Evolutionary conservation across 2,888 invertebrate genomes (phyloP).

Genomic region (Malacosoma neustria): DNA sequence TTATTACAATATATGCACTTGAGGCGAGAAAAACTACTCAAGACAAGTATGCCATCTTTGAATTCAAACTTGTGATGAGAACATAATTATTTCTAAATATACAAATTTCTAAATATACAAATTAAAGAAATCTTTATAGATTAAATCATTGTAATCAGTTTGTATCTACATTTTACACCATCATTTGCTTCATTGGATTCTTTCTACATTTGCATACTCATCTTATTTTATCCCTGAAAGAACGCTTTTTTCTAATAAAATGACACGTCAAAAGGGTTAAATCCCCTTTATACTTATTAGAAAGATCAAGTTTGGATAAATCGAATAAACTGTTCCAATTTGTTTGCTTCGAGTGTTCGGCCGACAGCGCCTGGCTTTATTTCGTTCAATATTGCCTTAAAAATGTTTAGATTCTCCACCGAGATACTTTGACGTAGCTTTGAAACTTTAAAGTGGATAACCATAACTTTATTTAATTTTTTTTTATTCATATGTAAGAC

Average conservation of each 20-base stretch:
- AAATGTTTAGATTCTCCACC: constrained; percentile 6
- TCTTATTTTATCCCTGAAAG: background rate
- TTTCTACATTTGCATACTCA: background rate
- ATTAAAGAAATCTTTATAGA: no score
- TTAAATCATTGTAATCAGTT: no score
- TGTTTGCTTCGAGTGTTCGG: constrained; percentile 33
- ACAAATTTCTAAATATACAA: no score
- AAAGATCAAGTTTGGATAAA: constrained; percentile 28
- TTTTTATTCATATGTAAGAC: no score
- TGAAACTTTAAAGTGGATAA: background rate
- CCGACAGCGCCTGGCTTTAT: constrained; percentile 31
- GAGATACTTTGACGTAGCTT: background rate
- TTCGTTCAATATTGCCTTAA: constrained; percentile 25
- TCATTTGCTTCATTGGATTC: no score
- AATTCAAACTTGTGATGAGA: no score
- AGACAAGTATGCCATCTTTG: no score
- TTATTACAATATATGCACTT: no score
- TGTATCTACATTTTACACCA: no score
- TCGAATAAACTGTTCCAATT: constrained; percentile 34
- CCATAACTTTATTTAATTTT: background rate
- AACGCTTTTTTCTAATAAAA: background rate
- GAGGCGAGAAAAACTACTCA: no score
- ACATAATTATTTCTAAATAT: no score
- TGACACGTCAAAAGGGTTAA: background rate
- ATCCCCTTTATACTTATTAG: constrained; percentile 10